Conservation (phyloP, 1,140 invertebrate species). For the Acyrthosiphon pisum region DNA sequence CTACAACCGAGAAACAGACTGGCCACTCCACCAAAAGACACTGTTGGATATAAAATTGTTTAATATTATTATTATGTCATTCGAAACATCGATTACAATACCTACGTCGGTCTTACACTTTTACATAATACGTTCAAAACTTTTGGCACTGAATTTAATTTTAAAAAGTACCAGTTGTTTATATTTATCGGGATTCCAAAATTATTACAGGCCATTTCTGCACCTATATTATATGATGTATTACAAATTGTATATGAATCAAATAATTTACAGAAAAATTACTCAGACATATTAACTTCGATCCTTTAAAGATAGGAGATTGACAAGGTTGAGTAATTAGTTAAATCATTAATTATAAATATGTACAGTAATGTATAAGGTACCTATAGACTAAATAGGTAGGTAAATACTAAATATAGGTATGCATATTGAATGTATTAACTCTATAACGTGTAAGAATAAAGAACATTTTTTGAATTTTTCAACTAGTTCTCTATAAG, state of each 20-base stretch:
- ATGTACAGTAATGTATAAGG: too few relatives aligned
- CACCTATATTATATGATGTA: background rate
- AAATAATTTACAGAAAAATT: background rate
- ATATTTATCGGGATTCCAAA: background rate
- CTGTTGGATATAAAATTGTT: conserved; percentile 60
- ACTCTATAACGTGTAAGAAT: background rate
- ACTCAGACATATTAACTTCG: background rate
- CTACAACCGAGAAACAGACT: conserved; percentile 66
- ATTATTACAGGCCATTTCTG: background rate
- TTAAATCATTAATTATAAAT: background rate
- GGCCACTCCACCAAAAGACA: conserved; percentile 66
- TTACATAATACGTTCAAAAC: background rate
- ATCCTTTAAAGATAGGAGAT: background rate
- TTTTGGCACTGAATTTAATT: background rate
- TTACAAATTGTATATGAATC: background rate
- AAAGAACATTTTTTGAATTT: background rate
- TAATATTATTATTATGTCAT: background rate
- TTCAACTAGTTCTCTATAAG: background rate
- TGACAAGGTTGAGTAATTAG: background rate
- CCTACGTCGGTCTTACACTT: background rate
- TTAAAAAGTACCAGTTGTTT: background rate
- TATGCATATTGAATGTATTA: background rate
- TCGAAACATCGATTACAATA: background rate
- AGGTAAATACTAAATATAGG: too few relatives aligned
- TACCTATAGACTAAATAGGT: too few relatives aligned